Conservation (phyloP, 2,797 vertebrate species). For the Bovichtus variegatus region DNA sequence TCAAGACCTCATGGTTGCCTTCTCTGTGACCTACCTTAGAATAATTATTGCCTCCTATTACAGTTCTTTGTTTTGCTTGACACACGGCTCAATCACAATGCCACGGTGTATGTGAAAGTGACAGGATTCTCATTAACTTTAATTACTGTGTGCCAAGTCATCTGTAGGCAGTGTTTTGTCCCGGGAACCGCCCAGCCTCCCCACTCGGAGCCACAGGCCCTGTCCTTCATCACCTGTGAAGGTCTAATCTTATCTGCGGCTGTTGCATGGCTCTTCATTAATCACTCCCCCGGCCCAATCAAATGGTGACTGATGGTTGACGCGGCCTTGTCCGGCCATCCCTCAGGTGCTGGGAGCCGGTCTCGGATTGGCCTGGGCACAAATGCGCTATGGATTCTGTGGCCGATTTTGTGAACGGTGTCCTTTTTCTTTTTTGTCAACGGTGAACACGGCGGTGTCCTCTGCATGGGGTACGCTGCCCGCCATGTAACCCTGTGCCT, state of each 20-base stretch:
- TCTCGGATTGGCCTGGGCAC: conserved; percentile 21
- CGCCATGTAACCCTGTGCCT: conserved; percentile 36
- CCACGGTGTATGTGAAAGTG: conserved; percentile 53
- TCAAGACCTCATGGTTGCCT: conserved; percentile 23
- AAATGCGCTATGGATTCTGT: conserved; percentile 36
- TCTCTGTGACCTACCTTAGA: conserved; percentile 50
- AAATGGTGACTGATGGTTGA: conserved; percentile 77
- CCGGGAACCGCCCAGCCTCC: conserved; percentile 41
- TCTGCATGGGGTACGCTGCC: conserved; percentile 4
- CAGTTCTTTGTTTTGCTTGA: conserved; percentile 64
- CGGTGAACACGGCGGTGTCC: conserved; percentile 17
- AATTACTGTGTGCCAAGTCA: conserved; percentile 70
- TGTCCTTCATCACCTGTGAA: conserved; percentile 82
- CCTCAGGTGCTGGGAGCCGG: conserved; percentile 48
- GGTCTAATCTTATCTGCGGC: conserved; percentile 82
- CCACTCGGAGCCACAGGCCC: conserved; percentile 36
- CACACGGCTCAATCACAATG: conserved; percentile 49
- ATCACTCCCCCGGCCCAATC: conserved; percentile 79
- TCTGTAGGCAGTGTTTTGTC: conserved; percentile 63
- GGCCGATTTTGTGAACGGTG: conserved; percentile 12
- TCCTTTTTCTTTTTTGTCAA: too few species aligned
- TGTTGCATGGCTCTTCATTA: conserved; percentile 79
- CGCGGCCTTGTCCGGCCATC: conserved; percentile 73
- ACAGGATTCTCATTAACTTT: conserved; percentile 71
- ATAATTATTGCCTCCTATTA: conserved; percentile 53